Percentiles rank a stretch among this genome's conserved stretches.
These are phyloP conservation scores for Dryomyza anilis DNA, from an alignment of 2,888 invertebrate species.

Conservation along the genomic window DNA sequence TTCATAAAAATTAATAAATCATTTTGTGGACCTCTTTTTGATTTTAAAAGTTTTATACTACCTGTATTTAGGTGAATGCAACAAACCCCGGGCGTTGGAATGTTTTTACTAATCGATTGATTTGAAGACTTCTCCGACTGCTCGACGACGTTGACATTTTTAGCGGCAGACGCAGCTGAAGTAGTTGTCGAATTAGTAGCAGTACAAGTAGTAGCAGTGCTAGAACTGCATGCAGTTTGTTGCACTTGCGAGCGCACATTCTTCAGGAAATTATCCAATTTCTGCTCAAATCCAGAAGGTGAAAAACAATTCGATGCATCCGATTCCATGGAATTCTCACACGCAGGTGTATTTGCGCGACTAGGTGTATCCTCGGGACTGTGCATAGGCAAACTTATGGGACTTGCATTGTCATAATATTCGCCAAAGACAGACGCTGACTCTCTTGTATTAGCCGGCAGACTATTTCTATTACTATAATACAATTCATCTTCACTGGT, in stretches of 20 bases:
- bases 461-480: background rate
- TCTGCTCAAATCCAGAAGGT: slow-evolving; percentile 50
- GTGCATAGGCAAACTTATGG: slow-evolving; percentile 51
- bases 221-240: background rate
- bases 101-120: background rate
- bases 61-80: background rate
- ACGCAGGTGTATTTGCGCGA: slow-evolving; percentile 46
- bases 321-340: background rate
- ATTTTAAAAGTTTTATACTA: too few species aligned
- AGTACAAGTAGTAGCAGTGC: too few species aligned
- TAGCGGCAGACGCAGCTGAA: too few species aligned
- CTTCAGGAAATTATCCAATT: slow-evolving; percentile 54
- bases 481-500: slow-evolving; percentile 47
- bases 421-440: slow-evolving; percentile 18
- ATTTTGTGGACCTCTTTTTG: too few species aligned
- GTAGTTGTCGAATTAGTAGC: too few species aligned
- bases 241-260: slow-evolving; percentile 49
- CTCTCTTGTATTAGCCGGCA: background rate
- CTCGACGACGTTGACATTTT: background rate
- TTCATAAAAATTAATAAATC: too few species aligned
- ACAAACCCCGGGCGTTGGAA: slow-evolving; percentile 51
- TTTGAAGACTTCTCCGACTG: background rate
- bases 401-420: slow-evolving; percentile 51
- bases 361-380: slow-evolving; percentile 47
- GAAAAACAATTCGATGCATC: slow-evolving; percentile 34